Percentiles rank a stretch among this genome's conserved stretches.
Evolutionary conservation across 2,888 invertebrate species (phyloP).

Genomic region (Volucella bombylans): DNA sequence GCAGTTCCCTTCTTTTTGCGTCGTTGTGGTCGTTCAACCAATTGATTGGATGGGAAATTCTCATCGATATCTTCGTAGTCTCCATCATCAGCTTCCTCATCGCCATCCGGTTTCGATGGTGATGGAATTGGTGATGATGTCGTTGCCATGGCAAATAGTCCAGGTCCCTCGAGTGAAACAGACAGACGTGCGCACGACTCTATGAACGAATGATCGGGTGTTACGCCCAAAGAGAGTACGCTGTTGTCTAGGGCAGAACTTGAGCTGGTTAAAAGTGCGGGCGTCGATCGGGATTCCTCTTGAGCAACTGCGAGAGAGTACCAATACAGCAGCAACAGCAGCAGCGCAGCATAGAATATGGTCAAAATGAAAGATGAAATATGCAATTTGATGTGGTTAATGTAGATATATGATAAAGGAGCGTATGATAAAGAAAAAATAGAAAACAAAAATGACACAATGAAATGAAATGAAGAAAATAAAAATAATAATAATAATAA

Average conservation of each 20-base stretch:
- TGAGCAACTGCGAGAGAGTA: constrained; percentile 88
- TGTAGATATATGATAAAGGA: constrained; percentile 53
- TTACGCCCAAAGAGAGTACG: too few relatives aligned
- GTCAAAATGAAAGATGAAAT: constrained; percentile 64
- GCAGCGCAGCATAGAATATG: constrained; percentile 57
- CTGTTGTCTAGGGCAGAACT: too few relatives aligned
- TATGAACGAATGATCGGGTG: too few relatives aligned
- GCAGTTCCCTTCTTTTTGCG: constrained; percentile 65
- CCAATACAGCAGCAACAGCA: constrained; percentile 46
- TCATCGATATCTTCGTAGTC: constrained; percentile 79
- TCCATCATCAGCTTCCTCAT: constrained; percentile 77
- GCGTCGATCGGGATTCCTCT: constrained; percentile 94
- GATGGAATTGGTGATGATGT: constrained; percentile 88
- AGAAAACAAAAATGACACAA: constrained; percentile 13
- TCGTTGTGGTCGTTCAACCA: too few relatives aligned
- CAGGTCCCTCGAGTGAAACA: too few relatives aligned
- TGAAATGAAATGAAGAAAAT: constrained; percentile 5
- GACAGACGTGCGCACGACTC: too few relatives aligned
- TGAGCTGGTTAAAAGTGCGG: too few relatives aligned
- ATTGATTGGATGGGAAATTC: constrained; percentile 74
- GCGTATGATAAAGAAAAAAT: constrained; percentile 36
- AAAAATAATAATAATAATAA: constrained; percentile 4
- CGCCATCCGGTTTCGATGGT: constrained; percentile 83
- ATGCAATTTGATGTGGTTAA: constrained; percentile 68
- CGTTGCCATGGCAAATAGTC: constrained; percentile 86